A percentile compares a stretch with the other conserved stretches of the same genome.
phyloP scores from a whole-genome alignment of 2,797 vertebrate genomes.

The Karalla daura region DNA sequence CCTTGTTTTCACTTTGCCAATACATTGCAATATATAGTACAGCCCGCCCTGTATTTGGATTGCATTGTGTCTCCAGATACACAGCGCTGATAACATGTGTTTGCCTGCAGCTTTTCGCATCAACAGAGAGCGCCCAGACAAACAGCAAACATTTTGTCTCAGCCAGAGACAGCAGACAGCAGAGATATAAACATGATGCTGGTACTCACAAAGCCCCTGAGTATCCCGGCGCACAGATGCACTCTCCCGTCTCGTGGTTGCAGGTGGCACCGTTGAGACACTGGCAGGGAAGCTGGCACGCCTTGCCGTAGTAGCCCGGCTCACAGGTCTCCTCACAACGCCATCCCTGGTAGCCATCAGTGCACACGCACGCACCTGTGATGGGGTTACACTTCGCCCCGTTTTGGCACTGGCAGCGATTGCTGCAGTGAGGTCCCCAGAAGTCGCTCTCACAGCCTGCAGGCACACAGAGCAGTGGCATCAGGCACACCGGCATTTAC shows the following conservation, averaged over 20 bases:
- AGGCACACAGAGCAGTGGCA: slow-evolving; percentile 54
- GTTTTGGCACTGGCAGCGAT: slow-evolving; percentile 97
- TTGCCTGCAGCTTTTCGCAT: slow-evolving; percentile 19
- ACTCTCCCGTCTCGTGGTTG: slow-evolving; percentile 94
- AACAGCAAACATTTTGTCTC: slow-evolving; percentile 19
- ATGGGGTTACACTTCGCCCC: slow-evolving; percentile 99
- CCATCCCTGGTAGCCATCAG: slow-evolving; percentile 96
- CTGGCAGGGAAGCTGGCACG: slow-evolving; percentile 94
- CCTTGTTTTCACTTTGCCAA: no score
- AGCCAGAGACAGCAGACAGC: slow-evolving; percentile 8
- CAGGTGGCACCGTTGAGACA: slow-evolving; percentile 96
- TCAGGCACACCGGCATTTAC: slow-evolving; percentile 29
- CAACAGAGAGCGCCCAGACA: slow-evolving; percentile 9
- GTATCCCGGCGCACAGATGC: slow-evolving; percentile 95
- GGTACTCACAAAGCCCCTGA: slow-evolving; percentile 95
- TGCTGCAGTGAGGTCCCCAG: slow-evolving; percentile 99
- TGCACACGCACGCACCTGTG: slow-evolving; percentile 97
- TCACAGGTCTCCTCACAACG: slow-evolving; percentile 96
- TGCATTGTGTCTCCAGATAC: no score
- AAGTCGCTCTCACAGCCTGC: slow-evolving; percentile 96
- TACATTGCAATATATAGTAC: no score
- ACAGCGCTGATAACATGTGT: slow-evolving; percentile 17
- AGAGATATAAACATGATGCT: slow-evolving; percentile 22
- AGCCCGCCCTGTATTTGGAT: no score
- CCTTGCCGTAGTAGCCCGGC: slow-evolving; percentile 92